Percentiles rank a stretch among this genome's conserved stretches.
These are phyloP conservation scores for Archivesica marissinica DNA, from an alignment of 1,140 invertebrate genomes.

Conservation along the genomic window DNA sequence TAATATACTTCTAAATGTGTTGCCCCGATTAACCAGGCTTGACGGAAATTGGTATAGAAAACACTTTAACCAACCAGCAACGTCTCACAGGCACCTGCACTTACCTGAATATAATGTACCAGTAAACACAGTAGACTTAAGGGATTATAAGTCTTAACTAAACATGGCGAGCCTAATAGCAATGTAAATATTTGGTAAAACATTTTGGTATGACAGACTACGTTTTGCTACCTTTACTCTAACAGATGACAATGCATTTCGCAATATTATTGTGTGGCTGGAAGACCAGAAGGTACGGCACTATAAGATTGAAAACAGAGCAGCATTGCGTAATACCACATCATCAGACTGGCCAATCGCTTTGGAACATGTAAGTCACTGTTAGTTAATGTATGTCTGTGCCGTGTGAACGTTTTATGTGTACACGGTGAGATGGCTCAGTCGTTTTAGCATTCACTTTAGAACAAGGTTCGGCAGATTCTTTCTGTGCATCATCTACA, in stretches of 20 bases:
- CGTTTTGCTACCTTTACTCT: constrained; percentile 40
- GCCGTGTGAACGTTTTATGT: too few relatives aligned
- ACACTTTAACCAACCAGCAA: too few relatives aligned
- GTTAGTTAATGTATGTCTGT: too few relatives aligned
- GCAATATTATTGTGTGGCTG: constrained; percentile 93
- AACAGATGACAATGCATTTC: constrained; percentile 86
- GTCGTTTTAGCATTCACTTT: too few relatives aligned
- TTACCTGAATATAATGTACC: neutral
- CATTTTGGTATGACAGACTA: neutral
- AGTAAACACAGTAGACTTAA: neutral
- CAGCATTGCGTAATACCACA: constrained; percentile 88
- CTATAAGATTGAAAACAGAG: constrained; percentile 93
- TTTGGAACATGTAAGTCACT: constrained; percentile 86
- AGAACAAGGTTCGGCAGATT: too few relatives aligned
- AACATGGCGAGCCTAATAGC: too few relatives aligned
- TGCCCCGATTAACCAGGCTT: neutral
- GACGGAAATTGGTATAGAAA: neutral
- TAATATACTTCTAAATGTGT: neutral
- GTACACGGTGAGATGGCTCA: too few relatives aligned
- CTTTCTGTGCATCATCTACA: too few relatives aligned
- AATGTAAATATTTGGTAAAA: neutral
- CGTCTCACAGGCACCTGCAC: too few relatives aligned
- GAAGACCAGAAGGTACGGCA: constrained; percentile 97
- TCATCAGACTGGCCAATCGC: constrained; percentile 89
- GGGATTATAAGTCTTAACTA: neutral